Evolutionary conservation across 1,140 invertebrate genomes (phyloP).

Genomic region (Drosophila eugracilis): DNA sequence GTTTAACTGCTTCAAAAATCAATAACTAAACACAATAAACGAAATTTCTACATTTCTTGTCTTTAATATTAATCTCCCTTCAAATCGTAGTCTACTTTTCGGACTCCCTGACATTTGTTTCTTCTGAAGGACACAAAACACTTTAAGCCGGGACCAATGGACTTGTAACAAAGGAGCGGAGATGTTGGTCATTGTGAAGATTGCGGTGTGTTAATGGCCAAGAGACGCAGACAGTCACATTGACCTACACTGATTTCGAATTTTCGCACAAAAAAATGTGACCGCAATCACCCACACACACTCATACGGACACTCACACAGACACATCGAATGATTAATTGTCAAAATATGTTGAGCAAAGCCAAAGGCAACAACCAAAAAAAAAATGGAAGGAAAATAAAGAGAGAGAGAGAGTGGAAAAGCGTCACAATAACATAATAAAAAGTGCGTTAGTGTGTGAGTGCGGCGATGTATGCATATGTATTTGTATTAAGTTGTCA

Average conservation of each 20-base stretch:
- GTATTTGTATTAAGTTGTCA: conserved; percentile 84
- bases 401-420: conserved; percentile 10
- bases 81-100: conserved; percentile 53
- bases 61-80: background rate
- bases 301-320: conserved; percentile 28
- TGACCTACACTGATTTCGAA: conserved; percentile 69
- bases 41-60: background rate
- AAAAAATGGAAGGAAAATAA: background rate
- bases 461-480: conserved; percentile 68
- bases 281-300: conserved; percentile 29
- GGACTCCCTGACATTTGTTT: background rate
- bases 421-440: conserved; percentile 72
- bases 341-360: conserved; percentile 80
- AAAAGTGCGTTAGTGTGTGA: conserved; percentile 67
- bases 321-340: conserved; percentile 73
- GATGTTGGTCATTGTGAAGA: conserved; percentile 50
- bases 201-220: conserved; percentile 61
- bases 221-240: conserved; percentile 58
- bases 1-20: too few relatives aligned
- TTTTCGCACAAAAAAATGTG: conserved; percentile 34
- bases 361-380: conserved; percentile 36
- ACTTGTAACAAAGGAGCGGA: conserved; percentile 43
- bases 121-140: conserved; percentile 2
- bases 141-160: conserved; percentile 46
- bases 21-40: too few relatives aligned